Percentiles rank a stretch among this genome's conserved stretches.
Conservation (phyloP, 2,113 vertebrate genomes). For the Archilochus colubris region DNA sequence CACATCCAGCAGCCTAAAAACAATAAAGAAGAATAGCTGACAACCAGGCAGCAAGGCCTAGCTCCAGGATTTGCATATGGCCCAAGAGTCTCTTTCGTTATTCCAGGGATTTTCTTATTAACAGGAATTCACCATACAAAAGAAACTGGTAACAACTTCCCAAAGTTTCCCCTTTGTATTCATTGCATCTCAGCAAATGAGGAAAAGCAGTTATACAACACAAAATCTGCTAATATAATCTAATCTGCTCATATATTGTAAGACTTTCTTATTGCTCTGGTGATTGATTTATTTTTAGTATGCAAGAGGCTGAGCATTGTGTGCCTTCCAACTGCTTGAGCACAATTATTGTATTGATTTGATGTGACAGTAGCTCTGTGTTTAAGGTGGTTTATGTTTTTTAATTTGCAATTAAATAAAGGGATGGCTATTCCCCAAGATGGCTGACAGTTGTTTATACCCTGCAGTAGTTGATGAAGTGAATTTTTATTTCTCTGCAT, state of each 20-base stretch:
- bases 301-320: constrained; percentile 1
- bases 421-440: constrained; percentile 56
- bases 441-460: constrained; percentile 70
- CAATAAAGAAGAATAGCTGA: neutral
- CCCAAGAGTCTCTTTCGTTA: neutral
- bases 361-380: constrained; percentile 65
- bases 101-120: neutral
- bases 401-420: constrained; percentile 82
- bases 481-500: constrained; percentile 70
- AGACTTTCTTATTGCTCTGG: constrained; percentile 11
- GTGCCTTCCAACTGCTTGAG: constrained; percentile 51
- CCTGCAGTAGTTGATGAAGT: constrained; percentile 45
- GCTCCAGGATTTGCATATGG: neutral
- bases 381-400: constrained; percentile 76
- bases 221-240: constrained; percentile 32
- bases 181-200: neutral
- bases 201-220: constrained; percentile 10
- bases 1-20: neutral
- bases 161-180: constrained; percentile 12
- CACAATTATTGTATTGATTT: constrained; percentile 77
- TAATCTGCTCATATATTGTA: neutral
- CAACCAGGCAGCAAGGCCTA: neutral
- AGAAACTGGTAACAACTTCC: constrained; percentile 24
- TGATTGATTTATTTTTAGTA: constrained; percentile 62
- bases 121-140: constrained; percentile 6